phyloP scores from a whole-genome alignment of 2,113 vertebrate species.

The human (Homo sapiens) region GRCh38 chr4:163759001-163759500 shows the following conservation, averaged over 20 bases:
- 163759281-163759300: neutral
- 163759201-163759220: neutral
- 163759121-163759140: conserved; percentile 19
- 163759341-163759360: neutral
- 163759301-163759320: conserved; percentile 39
- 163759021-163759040: neutral
- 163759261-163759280: neutral
- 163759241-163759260: neutral
- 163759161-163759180: neutral
- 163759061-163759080: neutral
- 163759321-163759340: conserved; percentile 20
- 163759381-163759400: conserved; percentile 66
- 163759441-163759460: conserved; percentile 62
- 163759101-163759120: conserved; percentile 31
- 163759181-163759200: neutral
- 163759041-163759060: neutral
- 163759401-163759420: conserved; percentile 69
- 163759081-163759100: conserved; percentile 33
- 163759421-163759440: conserved; percentile 54
- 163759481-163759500: conserved; percentile 63
- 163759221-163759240: neutral
- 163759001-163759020: neutral
- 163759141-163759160: neutral
- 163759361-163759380: conserved; percentile 10
- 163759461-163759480: conserved; percentile 36